Percentiles rank a stretch among this genome's conserved stretches.
phyloP scores from a whole-genome alignment of 2,888 invertebrate species.

The Macroteleia sp. region DNA sequence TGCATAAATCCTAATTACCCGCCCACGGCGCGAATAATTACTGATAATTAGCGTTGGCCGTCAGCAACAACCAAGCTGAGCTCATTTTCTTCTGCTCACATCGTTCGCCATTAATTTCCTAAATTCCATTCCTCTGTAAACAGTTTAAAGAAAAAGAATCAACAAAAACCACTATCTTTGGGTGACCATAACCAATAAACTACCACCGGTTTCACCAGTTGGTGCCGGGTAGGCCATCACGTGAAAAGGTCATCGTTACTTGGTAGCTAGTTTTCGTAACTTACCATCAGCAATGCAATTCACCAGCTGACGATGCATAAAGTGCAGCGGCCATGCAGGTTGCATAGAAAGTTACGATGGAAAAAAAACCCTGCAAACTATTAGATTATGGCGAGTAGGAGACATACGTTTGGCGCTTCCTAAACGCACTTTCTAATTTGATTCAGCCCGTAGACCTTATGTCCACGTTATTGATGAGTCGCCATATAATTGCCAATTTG shows the following conservation, averaged over 20 bases:
- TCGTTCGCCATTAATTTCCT: conserved; percentile 10
- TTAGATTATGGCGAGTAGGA: conserved; percentile 34
- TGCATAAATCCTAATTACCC: conserved; percentile 79
- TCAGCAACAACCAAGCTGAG: conserved; percentile 42
- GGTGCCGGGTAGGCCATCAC: background rate
- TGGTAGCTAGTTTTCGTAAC: conserved; percentile 33
- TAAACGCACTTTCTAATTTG: conserved; percentile 79
- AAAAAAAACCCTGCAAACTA: conserved; percentile 1
- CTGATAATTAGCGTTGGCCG: conserved; percentile 75
- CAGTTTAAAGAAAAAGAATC: background rate
- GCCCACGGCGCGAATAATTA: conserved; percentile 75
- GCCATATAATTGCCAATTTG: conserved; percentile 82
- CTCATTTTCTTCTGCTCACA: conserved; percentile 2
- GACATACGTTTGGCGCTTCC: conserved; percentile 60
- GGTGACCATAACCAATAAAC: conserved; percentile 1
- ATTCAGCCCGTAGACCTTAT: conserved; percentile 74
- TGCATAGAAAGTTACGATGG: conserved; percentile 26
- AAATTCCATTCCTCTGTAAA: conserved; percentile 5
- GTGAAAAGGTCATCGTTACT: conserved; percentile 21
- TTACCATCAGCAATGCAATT: conserved; percentile 71
- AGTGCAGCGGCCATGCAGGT: conserved; percentile 56
- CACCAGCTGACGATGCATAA: conserved; percentile 79
- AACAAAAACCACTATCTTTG: background rate
- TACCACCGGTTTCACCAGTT: conserved; percentile 13
- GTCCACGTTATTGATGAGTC: conserved; percentile 75